Percentiles rank a stretch among this genome's conserved stretches.
Conservation (phyloP, 2,888 invertebrate species). For the Podabrus alpinus region DNA sequence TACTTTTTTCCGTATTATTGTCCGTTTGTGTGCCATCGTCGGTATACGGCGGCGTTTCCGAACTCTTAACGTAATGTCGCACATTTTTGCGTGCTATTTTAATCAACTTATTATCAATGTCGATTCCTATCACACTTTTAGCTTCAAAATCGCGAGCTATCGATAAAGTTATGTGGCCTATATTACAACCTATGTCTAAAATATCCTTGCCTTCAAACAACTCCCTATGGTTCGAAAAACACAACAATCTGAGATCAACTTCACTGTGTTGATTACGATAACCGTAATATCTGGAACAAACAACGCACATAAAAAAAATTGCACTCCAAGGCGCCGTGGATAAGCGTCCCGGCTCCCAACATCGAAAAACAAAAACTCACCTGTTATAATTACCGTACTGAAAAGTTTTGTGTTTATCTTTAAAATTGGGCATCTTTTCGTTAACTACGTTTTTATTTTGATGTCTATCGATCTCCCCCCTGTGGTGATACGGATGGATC, state of each 20-base stretch:
- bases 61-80: conserved; percentile 65
- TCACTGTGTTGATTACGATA: conserved; percentile 85
- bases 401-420: conserved; percentile 77
- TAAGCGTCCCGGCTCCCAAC: background rate
- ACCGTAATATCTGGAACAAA: conserved; percentile 80
- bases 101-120: conserved; percentile 90
- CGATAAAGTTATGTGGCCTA: conserved; percentile 91
- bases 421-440: conserved; percentile 67
- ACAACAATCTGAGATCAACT: conserved; percentile 81
- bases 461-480: conserved; percentile 49
- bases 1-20: conserved; percentile 44
- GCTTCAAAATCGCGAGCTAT: conserved; percentile 87
- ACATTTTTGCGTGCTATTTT: conserved; percentile 74
- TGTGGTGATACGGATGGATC: conserved; percentile 44
- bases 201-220: conserved; percentile 90
- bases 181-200: conserved; percentile 96
- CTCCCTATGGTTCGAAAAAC: conserved; percentile 77
- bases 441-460: conserved; percentile 53
- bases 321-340: background rate
- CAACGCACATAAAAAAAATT: background rate
- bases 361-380: conserved; percentile 46
- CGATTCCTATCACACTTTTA: conserved; percentile 86
- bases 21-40: conserved; percentile 27
- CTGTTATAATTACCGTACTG: conserved; percentile 96
- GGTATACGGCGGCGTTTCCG: conserved; percentile 46